These are phyloP conservation scores for Pimephales promelas DNA, from an alignment of 2,113 vertebrate genomes.

Conservation along the genomic window DNA sequence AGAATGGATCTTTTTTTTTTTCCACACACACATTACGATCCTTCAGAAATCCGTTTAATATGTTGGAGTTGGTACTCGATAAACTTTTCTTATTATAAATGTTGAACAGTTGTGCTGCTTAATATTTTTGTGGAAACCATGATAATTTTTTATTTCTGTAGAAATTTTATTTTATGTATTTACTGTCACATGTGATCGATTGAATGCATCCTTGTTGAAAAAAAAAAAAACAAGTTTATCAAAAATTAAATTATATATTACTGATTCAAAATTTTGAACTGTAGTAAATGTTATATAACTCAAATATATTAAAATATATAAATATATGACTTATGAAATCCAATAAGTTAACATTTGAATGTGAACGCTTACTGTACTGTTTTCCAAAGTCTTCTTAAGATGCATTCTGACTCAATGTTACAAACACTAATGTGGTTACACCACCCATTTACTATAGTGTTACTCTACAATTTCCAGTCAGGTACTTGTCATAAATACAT, in stretches of 20 bases:
- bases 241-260: background rate
- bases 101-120: background rate
- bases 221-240: too few species aligned
- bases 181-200: background rate
- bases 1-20: too few species aligned
- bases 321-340: background rate
- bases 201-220: background rate
- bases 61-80: background rate
- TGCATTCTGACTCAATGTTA: background rate
- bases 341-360: background rate
- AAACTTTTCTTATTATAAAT: background rate
- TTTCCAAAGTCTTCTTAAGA: background rate
- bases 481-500: constrained; percentile 46
- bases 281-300: background rate
- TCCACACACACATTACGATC: background rate
- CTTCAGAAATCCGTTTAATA: background rate
- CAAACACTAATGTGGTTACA: background rate
- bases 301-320: too few species aligned
- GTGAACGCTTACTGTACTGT: background rate
- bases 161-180: too few species aligned
- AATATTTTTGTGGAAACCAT: background rate
- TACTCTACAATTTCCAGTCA: constrained; percentile 35
- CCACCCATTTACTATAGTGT: background rate
- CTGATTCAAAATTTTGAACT: background rate
- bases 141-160: too few species aligned